Percentiles rank a stretch among this genome's conserved stretches.
phyloP scores from a whole-genome alignment of 2,797 vertebrate genomes.

The Cottoperca gobio region DNA sequence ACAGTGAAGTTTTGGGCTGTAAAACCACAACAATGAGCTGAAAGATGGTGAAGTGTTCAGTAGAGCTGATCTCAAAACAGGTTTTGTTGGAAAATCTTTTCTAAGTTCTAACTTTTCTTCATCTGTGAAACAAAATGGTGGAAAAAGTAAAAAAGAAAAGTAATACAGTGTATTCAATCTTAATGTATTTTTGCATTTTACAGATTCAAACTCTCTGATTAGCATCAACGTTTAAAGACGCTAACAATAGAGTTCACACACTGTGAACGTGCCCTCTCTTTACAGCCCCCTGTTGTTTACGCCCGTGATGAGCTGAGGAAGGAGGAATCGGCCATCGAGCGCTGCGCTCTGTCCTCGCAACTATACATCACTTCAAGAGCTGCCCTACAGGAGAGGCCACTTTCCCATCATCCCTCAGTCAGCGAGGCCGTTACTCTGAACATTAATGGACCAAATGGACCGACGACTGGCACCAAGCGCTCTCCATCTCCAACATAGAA shows the following conservation, averaged over 20 bases:
- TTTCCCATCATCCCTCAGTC: conserved; percentile 81
- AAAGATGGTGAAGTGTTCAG: too few relatives aligned
- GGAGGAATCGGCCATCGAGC: conserved; percentile 48
- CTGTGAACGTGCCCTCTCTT: conserved; percentile 26
- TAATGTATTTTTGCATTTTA: neutral
- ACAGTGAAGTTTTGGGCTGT: too few relatives aligned
- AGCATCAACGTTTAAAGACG: neutral
- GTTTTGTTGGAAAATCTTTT: too few relatives aligned
- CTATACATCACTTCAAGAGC: conserved; percentile 81
- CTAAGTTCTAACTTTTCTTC: too few relatives aligned
- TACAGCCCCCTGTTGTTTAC: conserved; percentile 75
- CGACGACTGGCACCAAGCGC: conserved; percentile 68
- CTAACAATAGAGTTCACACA: neutral
- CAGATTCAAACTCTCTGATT: neutral
- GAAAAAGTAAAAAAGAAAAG: too few relatives aligned
- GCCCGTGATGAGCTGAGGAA: conserved; percentile 56
- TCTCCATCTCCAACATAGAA: conserved; percentile 39
- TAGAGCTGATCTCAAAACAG: too few relatives aligned
- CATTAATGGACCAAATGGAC: conserved; percentile 80
- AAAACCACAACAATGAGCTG: too few relatives aligned
- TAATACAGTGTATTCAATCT: too few relatives aligned
- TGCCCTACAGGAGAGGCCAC: conserved; percentile 66
- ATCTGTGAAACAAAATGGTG: too few relatives aligned
- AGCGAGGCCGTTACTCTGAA: conserved; percentile 73
- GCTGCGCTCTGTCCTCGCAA: conserved; percentile 60